phyloP scores from a whole-genome alignment of 2,113 vertebrate genomes.

The Silurus meridionalis region DNA sequence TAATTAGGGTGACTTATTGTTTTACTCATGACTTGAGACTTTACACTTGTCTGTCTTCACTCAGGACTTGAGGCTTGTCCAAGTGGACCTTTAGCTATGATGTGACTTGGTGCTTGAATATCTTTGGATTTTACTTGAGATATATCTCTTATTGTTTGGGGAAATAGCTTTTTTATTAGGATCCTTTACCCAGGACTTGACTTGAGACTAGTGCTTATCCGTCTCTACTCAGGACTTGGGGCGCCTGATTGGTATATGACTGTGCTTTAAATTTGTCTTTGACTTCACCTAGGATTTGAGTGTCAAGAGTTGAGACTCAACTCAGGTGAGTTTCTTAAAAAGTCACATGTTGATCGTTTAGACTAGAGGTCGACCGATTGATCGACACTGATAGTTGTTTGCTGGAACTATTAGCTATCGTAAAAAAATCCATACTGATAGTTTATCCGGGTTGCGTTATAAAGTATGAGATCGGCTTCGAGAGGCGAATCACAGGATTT shows the following conservation, averaged over 20 bases:
- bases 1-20: neutral
- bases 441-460: too few species aligned
- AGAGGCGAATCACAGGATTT: too few species aligned
- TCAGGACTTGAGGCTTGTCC: neutral
- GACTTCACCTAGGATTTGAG: neutral
- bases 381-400: too few species aligned
- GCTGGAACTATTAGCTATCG: too few species aligned
- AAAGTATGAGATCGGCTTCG: too few species aligned
- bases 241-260: neutral
- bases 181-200: neutral
- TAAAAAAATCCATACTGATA: too few species aligned
- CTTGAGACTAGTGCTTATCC: neutral
- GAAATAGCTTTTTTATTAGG: too few species aligned
- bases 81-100: neutral
- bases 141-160: neutral
- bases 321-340: too few species aligned
- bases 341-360: too few species aligned
- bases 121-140: neutral
- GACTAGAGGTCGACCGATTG: too few species aligned
- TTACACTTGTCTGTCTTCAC: neutral
- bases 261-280: neutral
- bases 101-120: neutral
- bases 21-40: neutral
- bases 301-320: neutral
- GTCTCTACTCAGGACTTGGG: neutral